Evolutionary conservation across 2,797 vertebrate genomes (phyloP).

Genomic region (Phrynocephalus vlangalii): DNA sequence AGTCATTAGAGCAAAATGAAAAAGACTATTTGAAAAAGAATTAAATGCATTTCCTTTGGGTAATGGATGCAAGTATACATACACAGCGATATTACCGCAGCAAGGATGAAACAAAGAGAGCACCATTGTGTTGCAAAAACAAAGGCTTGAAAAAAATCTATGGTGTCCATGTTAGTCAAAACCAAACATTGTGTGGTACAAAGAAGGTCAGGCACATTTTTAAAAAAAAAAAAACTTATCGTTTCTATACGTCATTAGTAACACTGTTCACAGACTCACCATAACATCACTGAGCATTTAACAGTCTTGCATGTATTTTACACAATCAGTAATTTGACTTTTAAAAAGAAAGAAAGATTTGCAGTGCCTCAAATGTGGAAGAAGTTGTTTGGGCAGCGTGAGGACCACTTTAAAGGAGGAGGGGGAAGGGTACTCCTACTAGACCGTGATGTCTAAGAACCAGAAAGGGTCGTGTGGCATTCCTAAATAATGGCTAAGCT

Average conservation of each 20-base stretch:
- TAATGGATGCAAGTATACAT: conserved; percentile 65
- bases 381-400: conserved; percentile 74
- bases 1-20: conserved; percentile 47
- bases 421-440: background rate
- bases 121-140: conserved; percentile 80
- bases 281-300: conserved; percentile 76
- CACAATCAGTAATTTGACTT: conserved; percentile 75
- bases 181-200: conserved; percentile 73
- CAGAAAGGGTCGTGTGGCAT: background rate
- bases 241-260: conserved; percentile 77
- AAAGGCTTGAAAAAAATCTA: conserved; percentile 76
- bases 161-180: conserved; percentile 73
- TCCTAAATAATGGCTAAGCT: background rate
- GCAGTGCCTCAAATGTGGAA: conserved; percentile 73
- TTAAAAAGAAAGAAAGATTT: conserved; percentile 36
- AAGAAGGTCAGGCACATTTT: conserved; percentile 74
- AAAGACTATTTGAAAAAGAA: conserved; percentile 58
- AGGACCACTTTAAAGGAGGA: conserved; percentile 64
- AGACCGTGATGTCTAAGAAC: background rate
- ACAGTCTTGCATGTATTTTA: conserved; percentile 78
- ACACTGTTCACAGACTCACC: conserved; percentile 81
- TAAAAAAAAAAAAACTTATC: conserved; percentile 66
- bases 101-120: conserved; percentile 74
- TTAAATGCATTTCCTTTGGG: conserved; percentile 73
- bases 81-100: conserved; percentile 70